These are phyloP conservation scores for Scaptomyza flava DNA, from an alignment of 2,888 invertebrate genomes.

Conservation along the genomic window DNA sequence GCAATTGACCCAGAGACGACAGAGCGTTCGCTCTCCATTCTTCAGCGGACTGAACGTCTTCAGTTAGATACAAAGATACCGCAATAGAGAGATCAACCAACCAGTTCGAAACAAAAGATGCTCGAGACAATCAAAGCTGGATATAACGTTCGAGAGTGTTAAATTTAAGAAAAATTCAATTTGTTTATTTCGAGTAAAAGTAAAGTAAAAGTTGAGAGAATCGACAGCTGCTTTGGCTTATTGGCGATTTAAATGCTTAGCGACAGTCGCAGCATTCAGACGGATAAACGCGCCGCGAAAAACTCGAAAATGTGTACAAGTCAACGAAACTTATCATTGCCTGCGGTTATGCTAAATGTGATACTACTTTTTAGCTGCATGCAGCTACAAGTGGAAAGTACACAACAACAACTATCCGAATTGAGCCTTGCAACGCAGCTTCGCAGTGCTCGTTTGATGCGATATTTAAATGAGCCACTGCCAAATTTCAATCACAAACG, in stretches of 20 bases:
- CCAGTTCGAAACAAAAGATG: slow-evolving; percentile 70
- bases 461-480: slow-evolving; percentile 57
- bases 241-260: slow-evolving; percentile 65
- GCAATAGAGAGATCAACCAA: slow-evolving; percentile 70
- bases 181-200: slow-evolving; percentile 73
- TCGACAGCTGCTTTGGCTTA: slow-evolving; percentile 37
- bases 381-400: slow-evolving; percentile 36
- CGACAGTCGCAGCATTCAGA: slow-evolving; percentile 64
- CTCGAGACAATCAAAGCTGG: slow-evolving; percentile 37
- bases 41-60: slow-evolving; percentile 8
- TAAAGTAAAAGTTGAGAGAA: slow-evolving; percentile 66
- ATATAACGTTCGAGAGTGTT: slow-evolving; percentile 34
- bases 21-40: slow-evolving; percentile 38
- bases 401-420: slow-evolving; percentile 15
- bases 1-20: slow-evolving; percentile 58
- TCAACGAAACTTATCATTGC: slow-evolving; percentile 16
- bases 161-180: slow-evolving; percentile 58
- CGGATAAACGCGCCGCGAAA: slow-evolving; percentile 62
- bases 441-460: slow-evolving; percentile 69
- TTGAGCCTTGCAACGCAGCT: slow-evolving; percentile 12
- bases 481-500: slow-evolving; percentile 42
- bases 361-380: slow-evolving; percentile 31
- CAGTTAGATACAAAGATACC: slow-evolving; percentile 18
- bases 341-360: slow-evolving; percentile 18
- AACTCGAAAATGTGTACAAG: slow-evolving; percentile 39